These are phyloP conservation scores for Stylophora pistillata DNA, from an alignment of 64 coral and sea anemone species.

Conservation along the genomic window DNA sequence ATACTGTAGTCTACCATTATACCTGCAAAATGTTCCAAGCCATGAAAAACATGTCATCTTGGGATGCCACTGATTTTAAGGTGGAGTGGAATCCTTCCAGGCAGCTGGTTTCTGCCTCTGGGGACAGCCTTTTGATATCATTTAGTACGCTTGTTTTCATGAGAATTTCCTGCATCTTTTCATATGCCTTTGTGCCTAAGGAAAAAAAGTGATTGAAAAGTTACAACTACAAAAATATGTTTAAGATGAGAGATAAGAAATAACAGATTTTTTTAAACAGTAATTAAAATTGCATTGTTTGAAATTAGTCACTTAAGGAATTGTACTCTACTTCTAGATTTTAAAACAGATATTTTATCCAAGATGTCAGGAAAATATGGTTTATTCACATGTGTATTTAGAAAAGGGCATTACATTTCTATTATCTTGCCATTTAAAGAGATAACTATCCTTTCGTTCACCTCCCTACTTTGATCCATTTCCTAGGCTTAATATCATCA, in stretches of 20 bases:
- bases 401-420: too few species aligned
- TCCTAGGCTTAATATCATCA: neutral
- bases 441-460: neutral
- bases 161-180: slow-evolving; percentile 12
- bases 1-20: neutral
- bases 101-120: too few species aligned
- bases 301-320: neutral
- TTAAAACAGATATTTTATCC: too few species aligned
- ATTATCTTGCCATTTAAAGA: too few species aligned
- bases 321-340: too few species aligned
- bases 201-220: too few species aligned
- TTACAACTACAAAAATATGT: neutral
- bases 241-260: neutral
- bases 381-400: too few species aligned
- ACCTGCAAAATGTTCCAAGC: slow-evolving; percentile 35
- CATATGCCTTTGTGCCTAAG: neutral
- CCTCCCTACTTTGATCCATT: slow-evolving; percentile 15
- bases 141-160: slow-evolving; percentile 11
- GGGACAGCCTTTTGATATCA: slow-evolving; percentile 14
- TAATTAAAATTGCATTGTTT: too few species aligned
- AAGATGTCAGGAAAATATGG: too few species aligned
- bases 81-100: too few species aligned
- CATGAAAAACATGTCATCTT: too few species aligned
- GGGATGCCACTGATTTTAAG: too few species aligned
- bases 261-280: slow-evolving; percentile 2